Base-by-base conservation (phyloP, 2,888 invertebrate genomes). In the Acanthoscelides obtectus region DNA sequence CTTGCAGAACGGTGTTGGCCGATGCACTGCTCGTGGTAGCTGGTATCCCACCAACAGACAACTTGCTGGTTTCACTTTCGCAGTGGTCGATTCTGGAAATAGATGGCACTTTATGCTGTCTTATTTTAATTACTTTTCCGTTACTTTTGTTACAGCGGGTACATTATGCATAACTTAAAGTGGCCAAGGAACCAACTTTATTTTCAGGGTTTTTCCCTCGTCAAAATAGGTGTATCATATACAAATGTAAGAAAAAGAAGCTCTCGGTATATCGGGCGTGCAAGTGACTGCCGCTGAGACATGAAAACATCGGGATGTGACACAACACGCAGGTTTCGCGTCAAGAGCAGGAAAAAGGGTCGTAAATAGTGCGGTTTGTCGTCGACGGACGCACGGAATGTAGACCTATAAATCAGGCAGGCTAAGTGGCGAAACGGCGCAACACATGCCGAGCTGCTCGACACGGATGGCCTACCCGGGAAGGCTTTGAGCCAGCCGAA, bases 371-470 rank as follows among this genome's bases (percentile, higher is more conserved):
- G 45, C 45, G 45, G 45, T 45, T 45, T 45, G 45, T 45, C 45
- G 45, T 45, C 45, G 45, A 45, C 45, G 45, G 45, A 45, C 45
- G 45, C 45, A 4, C 12, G 45, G 66, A 66, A 66, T 22, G 66
- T 22, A 66, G 66, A 66, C 66, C 20, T 66, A 66, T 66, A 66
- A 66, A 66, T 66, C 66, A 66, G 66, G 8, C 22, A 19, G 21
- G 22, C 22, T 66, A 66, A 66, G 66, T 66, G 66, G 66, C 20
- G 20, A 66, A 21, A 66, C 22, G 66, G 66, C 6, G 66, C 20
- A 66, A 66, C 66, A 66, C 66, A 66, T 66, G 66, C 66, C 12
- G 45, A 45, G 45, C 45, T 45, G 12, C 45, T 45, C 45, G 45
- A 45, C 12, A 45, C 45, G 45, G 45, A 45, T 45, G 45, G 45